These are phyloP conservation scores for Megaptera novaeangliae DNA, from an alignment of 2,113 vertebrate species.

Conservation along the genomic window DNA sequence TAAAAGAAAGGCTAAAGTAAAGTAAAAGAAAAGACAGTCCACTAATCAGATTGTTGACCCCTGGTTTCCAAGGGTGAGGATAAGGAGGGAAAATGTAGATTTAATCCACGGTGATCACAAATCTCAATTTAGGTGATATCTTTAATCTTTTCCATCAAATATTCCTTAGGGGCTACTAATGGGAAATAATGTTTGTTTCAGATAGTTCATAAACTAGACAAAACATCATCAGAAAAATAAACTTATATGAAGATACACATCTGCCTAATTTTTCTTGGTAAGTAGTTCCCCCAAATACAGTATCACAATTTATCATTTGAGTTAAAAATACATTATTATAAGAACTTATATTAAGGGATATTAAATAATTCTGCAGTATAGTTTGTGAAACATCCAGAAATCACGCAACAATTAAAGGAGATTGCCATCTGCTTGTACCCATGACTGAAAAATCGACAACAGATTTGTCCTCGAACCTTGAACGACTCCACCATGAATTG, in stretches of 20 bases:
- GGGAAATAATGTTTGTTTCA: background rate
- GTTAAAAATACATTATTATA: background rate
- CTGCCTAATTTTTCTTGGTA: background rate
- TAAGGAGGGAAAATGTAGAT: background rate
- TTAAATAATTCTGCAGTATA: background rate
- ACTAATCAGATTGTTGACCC: background rate
- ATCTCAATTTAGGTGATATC: background rate
- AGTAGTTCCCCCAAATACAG: background rate
- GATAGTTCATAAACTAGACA: background rate
- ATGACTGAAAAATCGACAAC: background rate
- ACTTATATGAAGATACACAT: background rate
- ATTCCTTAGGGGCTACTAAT: background rate
- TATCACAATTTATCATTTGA: background rate
- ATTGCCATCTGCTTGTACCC: background rate
- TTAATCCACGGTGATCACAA: background rate
- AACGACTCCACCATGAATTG: conserved; percentile 99
- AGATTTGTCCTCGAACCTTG: conserved; percentile 84
- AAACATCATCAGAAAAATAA: background rate
- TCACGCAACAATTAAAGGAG: background rate
- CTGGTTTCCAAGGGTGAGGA: background rate
- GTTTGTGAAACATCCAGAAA: background rate
- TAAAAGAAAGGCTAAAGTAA: background rate
- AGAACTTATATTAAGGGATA: background rate
- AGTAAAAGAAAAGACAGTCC: background rate
- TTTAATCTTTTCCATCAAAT: background rate